Base-by-base conservation (phyloP, 2,797 vertebrate species). In the Gila robusta region DNA sequence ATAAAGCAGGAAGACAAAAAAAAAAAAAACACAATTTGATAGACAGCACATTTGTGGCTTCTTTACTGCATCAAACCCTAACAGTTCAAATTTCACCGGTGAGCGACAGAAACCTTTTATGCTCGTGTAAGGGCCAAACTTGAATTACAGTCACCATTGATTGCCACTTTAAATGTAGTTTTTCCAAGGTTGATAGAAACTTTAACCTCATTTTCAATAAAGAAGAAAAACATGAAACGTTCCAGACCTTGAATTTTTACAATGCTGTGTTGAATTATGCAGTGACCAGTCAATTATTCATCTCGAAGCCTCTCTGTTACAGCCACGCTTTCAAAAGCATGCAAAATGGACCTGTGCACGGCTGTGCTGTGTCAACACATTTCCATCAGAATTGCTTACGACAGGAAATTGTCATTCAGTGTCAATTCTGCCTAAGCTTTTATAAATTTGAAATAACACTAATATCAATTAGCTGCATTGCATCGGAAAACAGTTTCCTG, bases 261-360 rank as follows among this genome's bases (percentile, higher is more conserved):
- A 99, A 98, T 97, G 97, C 96, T 95, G 95, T 96, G 94, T 96
- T 99, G 98, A 99, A 99, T 99, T 99, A 99, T 99, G 98, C 98
- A 99, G 97, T 96, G 97, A 98, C 98, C 97, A 97, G 98, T 99
- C 98, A 98, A 99, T 99, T 99, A 99, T 99, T 99, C 98, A 99
- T 99, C 95, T 96, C 94, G 93, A 94, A 94, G 95, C 94, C 95
- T 95, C 95, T 96, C 95, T 94, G 96, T 97, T 97, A 97, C 95
- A 96, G 96, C 96, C 95, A 95, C 94, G 97, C 97, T 97, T 98
- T 98, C 97, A 98, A 98, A 98, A 97, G 97, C 98, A 98, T 97
- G 97, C 96, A 97, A 95, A 98, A 96, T 93, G 96, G 97, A 96
- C 94, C 96, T 94, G 95, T 94, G 93, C 94, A 96, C 91, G 94